Conservation (phyloP, 2,888 invertebrate species). For the Caenorhabditis sp. region DNA sequence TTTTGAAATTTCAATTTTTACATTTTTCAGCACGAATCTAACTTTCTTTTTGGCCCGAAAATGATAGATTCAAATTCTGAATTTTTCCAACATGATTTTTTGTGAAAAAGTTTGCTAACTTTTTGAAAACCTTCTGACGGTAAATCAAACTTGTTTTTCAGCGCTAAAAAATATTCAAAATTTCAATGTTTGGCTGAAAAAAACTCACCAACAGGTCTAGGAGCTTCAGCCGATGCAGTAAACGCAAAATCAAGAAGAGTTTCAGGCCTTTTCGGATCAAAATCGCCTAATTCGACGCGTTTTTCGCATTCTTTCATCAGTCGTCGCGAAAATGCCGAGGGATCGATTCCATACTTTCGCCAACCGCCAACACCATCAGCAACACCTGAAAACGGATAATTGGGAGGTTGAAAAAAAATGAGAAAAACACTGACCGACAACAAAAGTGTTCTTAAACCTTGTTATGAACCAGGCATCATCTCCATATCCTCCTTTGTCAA, state of each 20-base stretch:
- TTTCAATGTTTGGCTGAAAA: no score
- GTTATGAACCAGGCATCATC: slow-evolving; percentile 95
- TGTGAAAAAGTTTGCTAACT: no score
- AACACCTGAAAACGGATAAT: no score
- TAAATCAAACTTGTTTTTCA: no score
- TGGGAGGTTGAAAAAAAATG: no score
- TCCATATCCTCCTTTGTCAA: slow-evolving; percentile 84
- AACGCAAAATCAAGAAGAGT: slow-evolving; percentile 65
- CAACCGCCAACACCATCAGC: slow-evolving; percentile 99
- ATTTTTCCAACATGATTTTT: no score
- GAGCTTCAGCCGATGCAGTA: slow-evolving; percentile 56
- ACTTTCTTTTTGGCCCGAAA: not conserved
- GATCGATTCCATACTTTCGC: slow-evolving; percentile 96
- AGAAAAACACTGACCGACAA: slow-evolving; percentile 80
- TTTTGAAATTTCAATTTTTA: not conserved
- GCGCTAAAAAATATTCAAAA: no score
- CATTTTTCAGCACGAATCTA: not conserved
- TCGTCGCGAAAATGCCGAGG: slow-evolving; percentile 91
- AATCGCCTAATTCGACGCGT: slow-evolving; percentile 77
- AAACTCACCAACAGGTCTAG: slow-evolving; percentile 64
- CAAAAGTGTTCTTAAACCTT: slow-evolving; percentile 83
- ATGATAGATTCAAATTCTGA: no score
- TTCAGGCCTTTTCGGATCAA: slow-evolving; percentile 77
- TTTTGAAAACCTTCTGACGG: no score
- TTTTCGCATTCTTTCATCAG: slow-evolving; percentile 81